Evolutionary conservation across 2,888 invertebrate genomes (phyloP), one percentile per base, ranked within the genome.

Genomic region (Abscondita cerata): DNA sequence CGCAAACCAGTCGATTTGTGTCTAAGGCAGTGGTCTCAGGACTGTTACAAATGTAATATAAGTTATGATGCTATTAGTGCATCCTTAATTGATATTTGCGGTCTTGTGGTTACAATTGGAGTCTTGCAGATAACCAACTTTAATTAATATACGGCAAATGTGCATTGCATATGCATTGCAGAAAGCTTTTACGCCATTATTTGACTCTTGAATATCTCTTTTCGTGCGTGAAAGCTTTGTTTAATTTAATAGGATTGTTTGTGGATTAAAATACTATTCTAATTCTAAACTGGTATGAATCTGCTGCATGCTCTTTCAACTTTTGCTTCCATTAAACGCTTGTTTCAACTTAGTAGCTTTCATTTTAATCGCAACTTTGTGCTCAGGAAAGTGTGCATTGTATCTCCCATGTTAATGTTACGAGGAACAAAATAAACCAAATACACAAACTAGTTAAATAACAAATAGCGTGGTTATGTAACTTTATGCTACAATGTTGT

Each of bases 31-130:
- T 51, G 50, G 60, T 68, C 69, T 61, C 61, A 63, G 55, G 58
- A 54, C 61, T 55, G 56, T 64, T 72, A 71, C 70, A 76, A 75
- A 75, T 69, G 75, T 77, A 77, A 77, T 76, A 76, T 77, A 76
- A 79, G 73, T 79, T 79, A 79, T 75, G 74, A 72, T 70, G 70
- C 72, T 75, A 73, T 70, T 73, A 70, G 73, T 72, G 77, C 75
- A 76, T 76, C 76, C 78, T 78, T 80, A 80, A 80, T 80, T 80
- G 79, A 79, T 80, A 80, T 80, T 80, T 79, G 80, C 74, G 80
- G 80, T 77, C 78, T 75, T 76, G 76, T 71, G 77, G 73, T 72
- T 74, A 76, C 76, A 78, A 78, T 79, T 77, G 78, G 78, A 80
- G 78, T 80, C 79, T 79, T 80, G 79, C 79, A 79, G 79, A 80